Evolutionary conservation across 2,797 vertebrate species (phyloP), one percentile per base, ranked within the genome.

Genomic region (Numenius phaeopus): DNA sequence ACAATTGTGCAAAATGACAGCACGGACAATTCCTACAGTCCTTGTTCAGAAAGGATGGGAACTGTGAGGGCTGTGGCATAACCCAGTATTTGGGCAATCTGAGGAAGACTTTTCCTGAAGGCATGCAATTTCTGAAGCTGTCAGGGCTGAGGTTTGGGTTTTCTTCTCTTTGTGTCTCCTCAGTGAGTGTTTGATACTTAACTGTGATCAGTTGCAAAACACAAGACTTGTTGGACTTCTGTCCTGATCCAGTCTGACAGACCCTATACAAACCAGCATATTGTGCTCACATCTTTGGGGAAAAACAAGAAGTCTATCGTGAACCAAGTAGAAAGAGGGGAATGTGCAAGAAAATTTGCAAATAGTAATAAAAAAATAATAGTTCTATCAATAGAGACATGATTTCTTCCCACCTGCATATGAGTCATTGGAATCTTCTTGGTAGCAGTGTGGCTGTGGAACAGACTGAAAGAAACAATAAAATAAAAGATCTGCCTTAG

Each of bases 381-480:
- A 64, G 21, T 54, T 10, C n/a, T 85, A 46, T 93, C 86, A 87
- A 83, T 44, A 92, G 44, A 90, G 44, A 77, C 29, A 47, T 85
- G 55, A 61, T 85, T 97, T 84, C 90, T 92, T 92, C 72, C 69
- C 75, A 89, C 80, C 82, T 87, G 49, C 26, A 27, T 47, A n/a
- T 96, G 89, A 96, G 69, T 96, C 88, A 95, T 37, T 58, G 17
- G 77, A 89, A 85, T 59, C 40, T 72, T 49, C 42, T 54, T 92
- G 76, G 58, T 83, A 91, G 69, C 47, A 32, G 17, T 22, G 62
- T 62, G 58, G 19, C 65, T 90, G 7, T 77, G 24, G 65, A 62
- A 87, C 18, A 79, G 65, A 62, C 37, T 83, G 69, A 73, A 90
- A 83, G 49, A 87, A 96, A 93, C 34, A 97, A 81, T 76, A 76